Evolutionary conservation across 2,797 vertebrate species (phyloP), one percentile per base, ranked within the genome.

Genomic region (Etheostoma nigrum): DNA sequence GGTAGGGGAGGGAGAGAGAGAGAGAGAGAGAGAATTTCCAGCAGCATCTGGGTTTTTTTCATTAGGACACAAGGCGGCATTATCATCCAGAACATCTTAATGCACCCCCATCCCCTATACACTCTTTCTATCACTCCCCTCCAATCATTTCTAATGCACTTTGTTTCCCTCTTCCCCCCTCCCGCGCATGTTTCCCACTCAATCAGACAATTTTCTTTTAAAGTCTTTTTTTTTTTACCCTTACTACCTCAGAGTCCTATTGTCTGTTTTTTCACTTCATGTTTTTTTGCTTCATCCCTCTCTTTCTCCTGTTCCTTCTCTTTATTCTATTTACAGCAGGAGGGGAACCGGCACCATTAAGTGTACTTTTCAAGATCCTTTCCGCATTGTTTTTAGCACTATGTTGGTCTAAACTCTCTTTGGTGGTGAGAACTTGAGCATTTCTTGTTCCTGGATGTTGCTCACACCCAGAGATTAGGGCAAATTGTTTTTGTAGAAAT

Each of bases 21-120:
- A 6, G 30, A 33, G 30, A 33, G 30, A 33, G 30, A 33, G 30
- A 33, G 30, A 33, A 6, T 87, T 87, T 87, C 76, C 75, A 76
- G 74, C 62, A 78, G 33, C 64, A 90, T 92, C 88, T 72, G 55
- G 2, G 14, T 60, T 85, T 78, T 77, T 89, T 85, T 88, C 86
- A 90, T 90, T 87, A 85, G 73, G 71, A 88, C 85, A 84, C 72
- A 71, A 83, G 71, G 79, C 74, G 82, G 73, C 82, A 79, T 86
- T 91, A 93, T 91, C 90, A 65, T 30, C 76, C 78, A 81, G 86
- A 86, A 86, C 83, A 92, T 92, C 92, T 83, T 87, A 90, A 88
- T 88, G 70, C 81, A 83, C 76, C 84, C 74, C 76, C 69, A 81
- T 83, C 83, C 81, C 57, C 42, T 69, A 18, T 19, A 19, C 75